phyloP scores from a whole-genome alignment of 2,113 vertebrate species.

The Ariopsis seemanni region DNA sequence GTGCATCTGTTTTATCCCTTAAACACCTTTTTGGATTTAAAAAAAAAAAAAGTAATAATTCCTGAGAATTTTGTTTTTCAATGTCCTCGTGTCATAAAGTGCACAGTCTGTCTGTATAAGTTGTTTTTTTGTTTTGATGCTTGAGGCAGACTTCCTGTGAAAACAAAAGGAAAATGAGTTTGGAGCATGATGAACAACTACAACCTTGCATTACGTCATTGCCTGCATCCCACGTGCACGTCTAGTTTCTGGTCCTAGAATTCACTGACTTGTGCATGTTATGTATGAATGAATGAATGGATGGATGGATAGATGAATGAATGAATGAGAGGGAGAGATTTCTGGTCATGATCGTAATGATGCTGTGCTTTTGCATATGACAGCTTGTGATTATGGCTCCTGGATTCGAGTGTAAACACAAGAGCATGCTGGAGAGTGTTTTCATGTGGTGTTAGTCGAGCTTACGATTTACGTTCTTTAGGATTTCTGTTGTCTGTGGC shows the following conservation, averaged over 20 bases:
- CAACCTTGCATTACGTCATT: slow-evolving; percentile 60
- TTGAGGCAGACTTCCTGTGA: not conserved
- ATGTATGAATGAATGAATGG: too few species aligned
- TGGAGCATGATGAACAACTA: slow-evolving; percentile 24
- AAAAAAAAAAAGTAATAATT: not conserved
- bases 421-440: slow-evolving; percentile 17
- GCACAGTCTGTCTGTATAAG: too few species aligned
- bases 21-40: not conserved
- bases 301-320: too few species aligned
- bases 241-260: slow-evolving; percentile 45
- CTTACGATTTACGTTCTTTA: not conserved
- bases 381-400: slow-evolving; percentile 6
- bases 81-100: not conserved
- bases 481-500: not conserved
- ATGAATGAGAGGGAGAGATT: not conserved
- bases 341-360: not conserved
- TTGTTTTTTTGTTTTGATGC: not conserved
- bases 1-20: not conserved
- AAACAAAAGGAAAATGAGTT: slow-evolving; percentile 42
- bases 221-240: slow-evolving; percentile 67
- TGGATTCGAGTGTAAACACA: slow-evolving; percentile 38
- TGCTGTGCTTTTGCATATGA: slow-evolving; percentile 3
- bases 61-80: not conserved
- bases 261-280: slow-evolving; percentile 35
- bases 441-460: not conserved